Evolutionary conservation across 1,140 invertebrate genomes (phyloP).

Genomic region (Eurosta solidaginis): DNA sequence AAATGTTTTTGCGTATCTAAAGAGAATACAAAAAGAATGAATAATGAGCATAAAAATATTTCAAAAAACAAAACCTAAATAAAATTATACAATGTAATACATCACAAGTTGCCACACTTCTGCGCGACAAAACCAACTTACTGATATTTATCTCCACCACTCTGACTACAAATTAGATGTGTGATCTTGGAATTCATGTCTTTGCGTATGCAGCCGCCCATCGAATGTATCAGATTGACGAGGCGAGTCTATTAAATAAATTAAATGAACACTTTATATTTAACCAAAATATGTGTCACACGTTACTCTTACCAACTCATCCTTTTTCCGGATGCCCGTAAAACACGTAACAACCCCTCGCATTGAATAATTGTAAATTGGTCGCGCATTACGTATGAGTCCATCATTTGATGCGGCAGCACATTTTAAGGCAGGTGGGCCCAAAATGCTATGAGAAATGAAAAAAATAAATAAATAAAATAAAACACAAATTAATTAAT

Average conservation of each 20-base stretch:
- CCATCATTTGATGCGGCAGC: conserved; percentile 72
- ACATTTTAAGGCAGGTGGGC: conserved; percentile 77
- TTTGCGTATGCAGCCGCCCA: conserved; percentile 91
- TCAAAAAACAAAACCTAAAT: not conserved
- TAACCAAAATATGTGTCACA: too few relatives aligned
- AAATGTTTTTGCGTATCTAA: conserved; percentile 83
- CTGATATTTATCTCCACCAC: conserved; percentile 85
- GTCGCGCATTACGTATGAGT: conserved; percentile 73
- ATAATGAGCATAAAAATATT: not conserved
- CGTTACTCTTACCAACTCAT: conserved; percentile 74
- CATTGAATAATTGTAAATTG: conserved; percentile 87
- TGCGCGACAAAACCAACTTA: conserved; percentile 37
- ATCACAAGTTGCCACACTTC: not conserved
- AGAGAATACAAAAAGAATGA: conserved; percentile 42
- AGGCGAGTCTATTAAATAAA: conserved; percentile 71
- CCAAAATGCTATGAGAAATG: conserved; percentile 76
- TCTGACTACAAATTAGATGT: conserved; percentile 87
- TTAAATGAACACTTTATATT: conserved; percentile 30
- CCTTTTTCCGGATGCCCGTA: conserved; percentile 85
- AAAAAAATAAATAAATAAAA: conserved; percentile 35
- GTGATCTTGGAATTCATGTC: conserved; percentile 87
- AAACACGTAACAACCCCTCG: conserved; percentile 83
- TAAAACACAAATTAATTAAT: not conserved
- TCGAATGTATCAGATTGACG: conserved; percentile 86
- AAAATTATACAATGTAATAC: not conserved